Base-by-base conservation (phyloP, 2,797 vertebrate species). In the Pipistrellus pygmaeus region DNA sequence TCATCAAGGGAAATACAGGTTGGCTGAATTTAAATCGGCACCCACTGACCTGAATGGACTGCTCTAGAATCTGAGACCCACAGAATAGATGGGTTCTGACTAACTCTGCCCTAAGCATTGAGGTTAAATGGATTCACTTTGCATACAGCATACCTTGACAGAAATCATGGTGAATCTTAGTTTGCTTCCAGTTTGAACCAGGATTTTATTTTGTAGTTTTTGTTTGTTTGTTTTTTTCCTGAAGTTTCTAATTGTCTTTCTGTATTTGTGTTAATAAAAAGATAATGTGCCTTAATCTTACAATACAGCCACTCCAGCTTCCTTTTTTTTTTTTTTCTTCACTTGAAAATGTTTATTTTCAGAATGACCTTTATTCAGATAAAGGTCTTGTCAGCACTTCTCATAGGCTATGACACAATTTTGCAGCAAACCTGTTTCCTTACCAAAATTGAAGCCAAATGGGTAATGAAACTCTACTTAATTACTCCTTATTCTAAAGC, bases 281-380 rank as follows among this genome's bases (percentile, higher is more conserved):
- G 35, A 41, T 90, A 88, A 87, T 75, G 30, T 92, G 17, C 21
- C 53, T 83, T 90, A 46, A 73, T 87, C 10, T 90, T 69, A 64
- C 57, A 66, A 66, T 71, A 46, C 38, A 44, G 66, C 64, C 30
- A 85, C 73, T 62, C 30, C 9, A 71, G 21, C 14, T 76, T 44
- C 44, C 44, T 44, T 44, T 44, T 44, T 44, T 44, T 44, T 44
- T 44, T 44, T 44, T 44, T 44, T 44, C 2, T 2, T 4, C 44
- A 44, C 44, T 94, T 46, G 80, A 30, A 95, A 95, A 96, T 53
- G 10, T 93, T 94, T 77, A 97, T 30, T 38, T 69, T 69, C 18
- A 88, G 62, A 69, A 90, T 55, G n/a, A 78, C 32, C 75, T 68
- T 68, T 72, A 46, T 25, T n/a, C 76, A 95, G 18, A 89, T 51